Evolutionary conservation across 1,140 invertebrate genomes (phyloP).

Genomic region (Leptopilina clavipes): DNA sequence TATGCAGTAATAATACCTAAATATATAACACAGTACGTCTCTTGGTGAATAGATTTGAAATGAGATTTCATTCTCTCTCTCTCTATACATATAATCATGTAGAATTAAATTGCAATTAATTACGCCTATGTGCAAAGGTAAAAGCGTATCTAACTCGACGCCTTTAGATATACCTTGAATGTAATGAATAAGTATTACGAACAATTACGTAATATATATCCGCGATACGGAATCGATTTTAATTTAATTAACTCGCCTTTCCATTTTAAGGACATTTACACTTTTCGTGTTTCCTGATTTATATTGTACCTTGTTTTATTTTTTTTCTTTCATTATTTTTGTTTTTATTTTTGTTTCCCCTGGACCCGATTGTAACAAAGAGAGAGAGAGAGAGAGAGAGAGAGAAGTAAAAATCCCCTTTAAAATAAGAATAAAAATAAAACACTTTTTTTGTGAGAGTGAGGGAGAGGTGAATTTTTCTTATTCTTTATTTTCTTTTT

Average conservation of each 20-base stretch:
- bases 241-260: neutral
- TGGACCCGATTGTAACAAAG: neutral
- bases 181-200: conserved; percentile 12
- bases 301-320: neutral
- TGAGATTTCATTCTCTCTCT: too few species aligned
- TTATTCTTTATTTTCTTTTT: neutral
- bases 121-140: conserved; percentile 3
- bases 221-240: neutral
- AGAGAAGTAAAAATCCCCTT: neutral
- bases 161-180: neutral
- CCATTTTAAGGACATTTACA: neutral
- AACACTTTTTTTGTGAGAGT: neutral
- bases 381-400: too few species aligned
- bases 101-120: neutral
- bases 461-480: neutral
- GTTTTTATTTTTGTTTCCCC: neutral
- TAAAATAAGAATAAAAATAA: neutral
- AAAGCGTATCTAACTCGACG: conserved; percentile 16
- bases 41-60: too few species aligned
- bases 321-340: neutral
- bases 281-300: neutral
- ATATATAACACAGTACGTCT: too few species aligned
- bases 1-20: too few species aligned
- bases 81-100: neutral
- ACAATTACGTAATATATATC: neutral